Percentiles rank a stretch among this genome's conserved stretches.
Conservation (phyloP, 1,140 invertebrate species). For the Hyposmocoma kahamanoa region DNA sequence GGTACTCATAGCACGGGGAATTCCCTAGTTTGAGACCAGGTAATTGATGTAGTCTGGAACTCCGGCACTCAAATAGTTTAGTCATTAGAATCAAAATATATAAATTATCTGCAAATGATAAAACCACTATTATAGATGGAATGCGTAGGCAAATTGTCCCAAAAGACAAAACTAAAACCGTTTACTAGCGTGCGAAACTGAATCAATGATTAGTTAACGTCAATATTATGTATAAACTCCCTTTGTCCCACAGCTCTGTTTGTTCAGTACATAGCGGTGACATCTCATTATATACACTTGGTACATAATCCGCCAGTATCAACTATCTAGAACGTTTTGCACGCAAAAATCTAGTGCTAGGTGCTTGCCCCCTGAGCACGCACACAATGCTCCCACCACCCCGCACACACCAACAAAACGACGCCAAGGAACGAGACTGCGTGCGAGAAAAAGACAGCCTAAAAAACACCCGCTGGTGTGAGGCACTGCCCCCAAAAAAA, state of each 20-base stretch:
- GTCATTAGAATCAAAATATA: too few species aligned
- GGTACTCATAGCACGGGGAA: too few species aligned
- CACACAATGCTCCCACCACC: slow-evolving; percentile 28
- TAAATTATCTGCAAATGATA: too few species aligned
- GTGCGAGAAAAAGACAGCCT: slow-evolving; percentile 67
- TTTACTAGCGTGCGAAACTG: neutral
- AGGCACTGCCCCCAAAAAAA: slow-evolving; percentile 71
- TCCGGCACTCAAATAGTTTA: too few species aligned
- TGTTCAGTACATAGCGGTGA: slow-evolving; percentile 53
- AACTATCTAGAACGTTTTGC: slow-evolving; percentile 64
- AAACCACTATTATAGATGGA: too few species aligned
- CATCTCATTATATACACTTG: slow-evolving; percentile 64
- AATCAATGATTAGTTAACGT: slow-evolving; percentile 62
- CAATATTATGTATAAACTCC: slow-evolving; percentile 20
- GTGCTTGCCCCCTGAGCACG: slow-evolving; percentile 46
- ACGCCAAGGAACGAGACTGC: slow-evolving; percentile 48
- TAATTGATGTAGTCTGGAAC: too few species aligned
- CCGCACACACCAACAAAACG: slow-evolving; percentile 25
- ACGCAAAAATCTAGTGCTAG: slow-evolving; percentile 70
- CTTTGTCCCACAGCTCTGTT: slow-evolving; percentile 60
- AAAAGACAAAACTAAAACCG: too few species aligned
- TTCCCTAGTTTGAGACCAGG: too few species aligned
- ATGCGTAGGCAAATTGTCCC: too few species aligned
- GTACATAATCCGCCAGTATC: slow-evolving; percentile 33
- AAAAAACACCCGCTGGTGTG: slow-evolving; percentile 69